Conservation (phyloP, 2,113 vertebrate species). For the Vimba vimba region DNA sequence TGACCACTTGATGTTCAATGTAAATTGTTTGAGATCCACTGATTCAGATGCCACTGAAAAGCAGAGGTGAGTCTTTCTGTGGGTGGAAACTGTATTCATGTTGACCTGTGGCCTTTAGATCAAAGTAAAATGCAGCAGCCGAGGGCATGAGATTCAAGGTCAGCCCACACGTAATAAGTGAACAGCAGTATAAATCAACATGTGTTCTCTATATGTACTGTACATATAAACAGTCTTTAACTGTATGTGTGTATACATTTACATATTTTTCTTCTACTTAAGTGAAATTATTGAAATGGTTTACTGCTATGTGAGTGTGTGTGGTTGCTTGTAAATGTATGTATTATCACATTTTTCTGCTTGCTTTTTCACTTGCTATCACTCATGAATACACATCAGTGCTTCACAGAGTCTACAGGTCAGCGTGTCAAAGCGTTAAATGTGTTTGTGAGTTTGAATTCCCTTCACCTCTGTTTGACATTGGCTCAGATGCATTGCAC, state of each 20-base stretch:
- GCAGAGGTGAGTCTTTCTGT: slow-evolving; percentile 25
- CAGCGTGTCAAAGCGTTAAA: slow-evolving; percentile 57
- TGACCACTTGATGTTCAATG: neutral
- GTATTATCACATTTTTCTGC: neutral
- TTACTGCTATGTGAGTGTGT: neutral
- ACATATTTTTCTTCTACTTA: neutral
- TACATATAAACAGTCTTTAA: neutral
- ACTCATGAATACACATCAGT: slow-evolving; percentile 71
- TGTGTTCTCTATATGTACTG: neutral
- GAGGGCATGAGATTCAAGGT: slow-evolving; percentile 20
- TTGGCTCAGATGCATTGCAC: slow-evolving; percentile 58
- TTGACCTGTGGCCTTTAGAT: neutral
- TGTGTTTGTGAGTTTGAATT: slow-evolving; percentile 64
- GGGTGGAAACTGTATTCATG: slow-evolving; percentile 36
- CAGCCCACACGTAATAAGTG: neutral
- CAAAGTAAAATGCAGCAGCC: neutral
- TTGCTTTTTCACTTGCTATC: neutral
- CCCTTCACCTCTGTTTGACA: slow-evolving; percentile 63
- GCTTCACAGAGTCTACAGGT: slow-evolving; percentile 43
- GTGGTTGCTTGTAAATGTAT: neutral
- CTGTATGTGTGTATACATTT: neutral
- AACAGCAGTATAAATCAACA: neutral
- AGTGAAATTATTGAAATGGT: neutral
- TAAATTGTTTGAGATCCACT: neutral
- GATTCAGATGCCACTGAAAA: neutral